Evolutionary conservation across 1,140 invertebrate species (phyloP).

Genomic region (Druon quercuslanigerum): DNA sequence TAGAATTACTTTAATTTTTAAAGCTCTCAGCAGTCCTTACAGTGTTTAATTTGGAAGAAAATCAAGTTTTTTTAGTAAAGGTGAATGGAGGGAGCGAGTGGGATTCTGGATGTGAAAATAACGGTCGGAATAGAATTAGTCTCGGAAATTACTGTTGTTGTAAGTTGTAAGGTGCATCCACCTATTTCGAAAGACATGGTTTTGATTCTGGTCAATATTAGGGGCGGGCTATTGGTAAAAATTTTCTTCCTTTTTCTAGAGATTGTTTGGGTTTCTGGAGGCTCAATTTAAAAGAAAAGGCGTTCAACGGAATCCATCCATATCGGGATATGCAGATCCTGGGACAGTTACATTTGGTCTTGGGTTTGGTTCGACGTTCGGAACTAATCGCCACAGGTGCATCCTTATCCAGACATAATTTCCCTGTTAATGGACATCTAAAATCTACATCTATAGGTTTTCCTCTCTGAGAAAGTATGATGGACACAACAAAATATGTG

Average conservation of each 20-base stretch:
- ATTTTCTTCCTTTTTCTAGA: background rate
- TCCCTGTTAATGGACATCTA: conserved; percentile 51
- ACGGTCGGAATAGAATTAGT: no score
- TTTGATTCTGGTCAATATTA: background rate
- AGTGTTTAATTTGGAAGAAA: no score
- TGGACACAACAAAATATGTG: background rate
- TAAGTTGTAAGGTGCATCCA: no score
- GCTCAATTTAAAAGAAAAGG: conserved; percentile 25
- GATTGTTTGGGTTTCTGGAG: background rate
- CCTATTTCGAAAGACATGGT: no score
- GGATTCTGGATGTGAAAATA: no score
- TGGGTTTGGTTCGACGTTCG: conserved; percentile 49
- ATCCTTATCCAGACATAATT: conserved; percentile 51
- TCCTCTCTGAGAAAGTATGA: background rate
- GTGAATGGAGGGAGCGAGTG: no score
- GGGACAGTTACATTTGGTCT: conserved; percentile 39
- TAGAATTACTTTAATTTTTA: no score
- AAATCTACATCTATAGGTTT: conserved; percentile 30
- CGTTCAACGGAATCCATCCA: conserved; percentile 57
- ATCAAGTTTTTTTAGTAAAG: no score
- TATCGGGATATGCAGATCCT: conserved; percentile 53
- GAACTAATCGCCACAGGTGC: conserved; percentile 54
- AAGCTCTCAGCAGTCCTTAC: no score
- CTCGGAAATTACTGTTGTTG: no score
- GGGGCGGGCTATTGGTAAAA: background rate